Percentiles rank a stretch among this genome's conserved stretches.
Conservation (phyloP, 2,113 vertebrate genomes). For the Phocoena phocoena region DNA sequence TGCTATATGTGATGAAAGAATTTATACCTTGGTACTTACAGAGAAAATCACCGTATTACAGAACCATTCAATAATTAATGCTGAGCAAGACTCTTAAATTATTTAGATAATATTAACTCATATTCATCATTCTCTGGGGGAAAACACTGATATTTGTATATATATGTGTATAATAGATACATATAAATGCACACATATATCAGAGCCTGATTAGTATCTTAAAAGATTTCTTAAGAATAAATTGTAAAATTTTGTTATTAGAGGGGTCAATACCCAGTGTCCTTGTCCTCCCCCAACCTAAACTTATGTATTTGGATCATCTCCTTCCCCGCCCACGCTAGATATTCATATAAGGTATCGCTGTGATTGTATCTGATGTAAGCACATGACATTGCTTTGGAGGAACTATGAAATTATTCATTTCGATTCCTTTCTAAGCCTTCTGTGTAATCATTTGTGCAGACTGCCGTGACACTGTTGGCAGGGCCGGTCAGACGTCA, state of each 20-base stretch:
- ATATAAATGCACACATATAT: not conserved
- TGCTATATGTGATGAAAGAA: not conserved
- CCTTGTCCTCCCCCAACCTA: not conserved
- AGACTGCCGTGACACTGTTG: not conserved
- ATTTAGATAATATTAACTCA: not conserved
- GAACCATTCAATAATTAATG: not conserved
- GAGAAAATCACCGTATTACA: not conserved
- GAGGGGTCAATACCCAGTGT: not conserved
- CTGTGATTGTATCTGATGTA: not conserved
- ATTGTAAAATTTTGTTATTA: not conserved
- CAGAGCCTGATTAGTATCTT: not conserved
- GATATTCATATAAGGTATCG: not conserved
- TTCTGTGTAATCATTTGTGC: not conserved
- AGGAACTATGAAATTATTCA: not conserved
- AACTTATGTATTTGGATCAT: not conserved
- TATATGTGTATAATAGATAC: not conserved
- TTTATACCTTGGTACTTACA: not conserved
- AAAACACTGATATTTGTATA: not conserved
- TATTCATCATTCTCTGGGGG: not conserved
- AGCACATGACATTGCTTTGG: not conserved
- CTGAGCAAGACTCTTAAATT: not conserved
- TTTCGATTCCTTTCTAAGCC: not conserved
- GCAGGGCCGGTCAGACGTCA: not conserved
- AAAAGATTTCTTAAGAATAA: not conserved
- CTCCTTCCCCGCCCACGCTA: not conserved